Evolutionary conservation across 1,140 invertebrate genomes (phyloP).

Genomic region (Zelostemma sp.): DNA sequence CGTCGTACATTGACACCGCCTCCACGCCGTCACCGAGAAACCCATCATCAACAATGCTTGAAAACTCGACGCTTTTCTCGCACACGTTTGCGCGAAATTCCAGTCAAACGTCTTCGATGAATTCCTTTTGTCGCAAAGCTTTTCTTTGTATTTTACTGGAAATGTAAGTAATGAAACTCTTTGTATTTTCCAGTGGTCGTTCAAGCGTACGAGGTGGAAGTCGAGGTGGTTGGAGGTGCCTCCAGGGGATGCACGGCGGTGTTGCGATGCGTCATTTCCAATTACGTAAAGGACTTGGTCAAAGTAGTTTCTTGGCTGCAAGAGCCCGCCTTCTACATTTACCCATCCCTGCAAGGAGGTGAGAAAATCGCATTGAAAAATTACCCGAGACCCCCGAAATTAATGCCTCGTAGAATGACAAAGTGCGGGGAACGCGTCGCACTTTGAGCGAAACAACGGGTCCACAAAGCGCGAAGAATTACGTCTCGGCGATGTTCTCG

Average conservation of each 20-base stretch:
- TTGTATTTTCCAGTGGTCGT: conserved; percentile 77
- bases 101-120: no score
- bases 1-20: neutral
- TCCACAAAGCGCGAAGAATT: conserved; percentile 47
- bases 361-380: conserved; percentile 47
- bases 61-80: neutral
- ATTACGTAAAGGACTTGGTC: conserved; percentile 85
- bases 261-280: conserved; percentile 83
- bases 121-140: no score
- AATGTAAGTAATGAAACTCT: neutral
- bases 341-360: conserved; percentile 83
- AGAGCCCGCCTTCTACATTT: conserved; percentile 82
- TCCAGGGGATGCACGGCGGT: conserved; percentile 85
- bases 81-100: no score
- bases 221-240: conserved; percentile 77
- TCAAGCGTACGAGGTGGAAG: conserved; percentile 83
- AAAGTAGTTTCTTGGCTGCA: conserved; percentile 86
- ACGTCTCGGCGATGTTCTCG: conserved; percentile 43
- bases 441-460: conserved; percentile 20
- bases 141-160: no score
- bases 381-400: neutral
- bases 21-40: neutral
- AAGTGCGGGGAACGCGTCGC: conserved; percentile 32
- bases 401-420: no score
- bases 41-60: neutral